Conservation (phyloP, 2,888 invertebrate species). For the Drosophila formosana region DNA sequence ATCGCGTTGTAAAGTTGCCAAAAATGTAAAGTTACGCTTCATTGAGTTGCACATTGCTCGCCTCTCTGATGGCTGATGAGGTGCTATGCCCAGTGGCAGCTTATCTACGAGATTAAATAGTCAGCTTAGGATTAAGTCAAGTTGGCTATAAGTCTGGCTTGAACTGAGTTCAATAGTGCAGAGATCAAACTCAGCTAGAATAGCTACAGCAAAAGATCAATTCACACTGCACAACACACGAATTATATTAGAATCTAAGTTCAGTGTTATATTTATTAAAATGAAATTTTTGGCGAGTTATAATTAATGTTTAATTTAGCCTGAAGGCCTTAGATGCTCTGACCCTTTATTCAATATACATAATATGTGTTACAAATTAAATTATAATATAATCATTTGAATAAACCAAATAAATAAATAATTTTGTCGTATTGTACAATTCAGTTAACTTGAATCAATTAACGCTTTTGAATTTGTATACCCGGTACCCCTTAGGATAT, state of each 20-base stretch:
- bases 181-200: conserved; percentile 7
- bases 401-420: background rate
- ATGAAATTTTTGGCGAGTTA: no score
- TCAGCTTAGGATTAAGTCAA: conserved; percentile 26
- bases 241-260: no score
- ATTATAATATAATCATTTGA: background rate
- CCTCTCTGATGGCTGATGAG: background rate
- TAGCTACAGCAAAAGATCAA: background rate
- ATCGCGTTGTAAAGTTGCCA: conserved; percentile 39
- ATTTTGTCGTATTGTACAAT: no score
- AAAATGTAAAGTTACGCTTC: conserved; percentile 47
- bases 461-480: no score
- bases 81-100: conserved; percentile 8
- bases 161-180: conserved; percentile 12
- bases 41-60: conserved; percentile 33
- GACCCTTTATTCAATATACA: no score
- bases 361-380: no score
- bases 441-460: no score
- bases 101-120: background rate
- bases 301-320: no score
- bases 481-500: no score
- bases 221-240: conserved; percentile 22
- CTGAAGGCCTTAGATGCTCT: no score
- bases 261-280: no score
- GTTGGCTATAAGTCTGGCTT: conserved; percentile 11